Conservation (phyloP, 2,888 invertebrate genomes). For the Nipponacmea schrenckii region DNA sequence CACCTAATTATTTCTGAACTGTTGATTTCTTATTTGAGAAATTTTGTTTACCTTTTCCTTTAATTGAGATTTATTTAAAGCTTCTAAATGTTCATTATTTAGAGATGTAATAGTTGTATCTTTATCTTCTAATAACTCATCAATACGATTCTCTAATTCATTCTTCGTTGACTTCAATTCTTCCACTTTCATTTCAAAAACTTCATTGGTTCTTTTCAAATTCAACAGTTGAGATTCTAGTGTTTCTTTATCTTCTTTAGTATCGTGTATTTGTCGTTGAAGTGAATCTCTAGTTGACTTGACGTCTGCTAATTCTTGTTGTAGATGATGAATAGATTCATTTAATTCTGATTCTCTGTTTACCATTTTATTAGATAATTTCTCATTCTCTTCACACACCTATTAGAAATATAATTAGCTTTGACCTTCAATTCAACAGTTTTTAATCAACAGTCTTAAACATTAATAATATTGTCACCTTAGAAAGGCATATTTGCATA, state of each 20-base stretch:
- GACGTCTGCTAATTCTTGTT: background rate
- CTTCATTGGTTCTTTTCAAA: conserved; percentile 28
- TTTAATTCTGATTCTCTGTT: background rate
- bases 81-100: conserved; percentile 35
- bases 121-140: conserved; percentile 40
- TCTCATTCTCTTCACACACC: too few species aligned
- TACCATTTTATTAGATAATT: too few species aligned
- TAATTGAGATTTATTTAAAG: conserved; percentile 35
- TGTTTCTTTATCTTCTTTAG: too few species aligned
- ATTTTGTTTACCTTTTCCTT: conserved; percentile 32
- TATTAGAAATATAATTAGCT: conserved; percentile 13
- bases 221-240: background rate
- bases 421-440: too few species aligned
- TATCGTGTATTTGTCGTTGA: too few species aligned
- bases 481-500: too few species aligned
- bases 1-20: background rate
- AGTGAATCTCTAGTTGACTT: background rate
- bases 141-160: conserved; percentile 40
- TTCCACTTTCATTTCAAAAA: conserved; percentile 36
- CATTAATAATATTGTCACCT: too few species aligned
- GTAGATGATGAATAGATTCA: background rate
- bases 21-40: background rate
- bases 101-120: conserved; percentile 41
- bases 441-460: too few species aligned
- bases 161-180: conserved; percentile 35